Percentiles rank a stretch among this genome's conserved stretches.
These are phyloP conservation scores for Trichopria drosophilae DNA, from an alignment of 2,888 invertebrate species.

Conservation along the genomic window DNA sequence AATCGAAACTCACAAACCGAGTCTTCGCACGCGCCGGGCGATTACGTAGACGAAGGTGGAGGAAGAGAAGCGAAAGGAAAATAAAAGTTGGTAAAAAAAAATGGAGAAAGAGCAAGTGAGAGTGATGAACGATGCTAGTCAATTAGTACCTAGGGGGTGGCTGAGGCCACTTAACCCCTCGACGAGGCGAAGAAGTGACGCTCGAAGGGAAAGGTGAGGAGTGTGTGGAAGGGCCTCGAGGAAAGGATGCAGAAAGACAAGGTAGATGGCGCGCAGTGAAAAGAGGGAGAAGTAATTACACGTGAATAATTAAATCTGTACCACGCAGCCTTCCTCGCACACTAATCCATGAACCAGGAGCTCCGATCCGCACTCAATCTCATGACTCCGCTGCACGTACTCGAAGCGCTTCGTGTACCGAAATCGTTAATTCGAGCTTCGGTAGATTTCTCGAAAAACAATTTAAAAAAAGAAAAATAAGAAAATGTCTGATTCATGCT, in stretches of 20 bases:
- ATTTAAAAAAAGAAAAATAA: not conserved
- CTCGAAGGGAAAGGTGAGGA: conserved; percentile 4
- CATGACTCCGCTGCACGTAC: not conserved
- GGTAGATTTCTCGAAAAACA: too few relatives aligned
- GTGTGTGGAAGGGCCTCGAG: conserved; percentile 4
- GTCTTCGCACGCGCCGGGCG: too few relatives aligned
- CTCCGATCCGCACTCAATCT: not conserved
- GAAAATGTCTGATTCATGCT: conserved; percentile 12
- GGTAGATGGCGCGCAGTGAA: conserved; percentile 18
- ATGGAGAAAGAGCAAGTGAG: conserved; percentile 16
- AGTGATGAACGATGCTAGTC: conserved; percentile 58
- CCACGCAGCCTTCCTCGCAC: conserved; percentile 9
- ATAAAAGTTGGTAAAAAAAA: conserved; percentile 10
- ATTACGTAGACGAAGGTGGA: conserved; percentile 3
- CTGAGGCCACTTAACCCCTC: conserved; percentile 29
- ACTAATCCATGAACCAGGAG: not conserved
- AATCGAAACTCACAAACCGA: too few relatives aligned
- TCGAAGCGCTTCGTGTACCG: conserved; percentile 14
- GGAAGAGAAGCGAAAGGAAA: conserved; percentile 8
- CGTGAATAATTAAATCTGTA: conserved; percentile 42
- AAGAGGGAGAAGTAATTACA: conserved; percentile 35
- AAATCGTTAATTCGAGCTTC: conserved; percentile 7
- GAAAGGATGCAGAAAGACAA: not conserved
- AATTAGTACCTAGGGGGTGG: conserved; percentile 51
- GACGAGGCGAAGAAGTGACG: conserved; percentile 14